Evolutionary conservation across 2,797 vertebrate species (phyloP), one percentile per base, ranked within the genome.

Genomic region (Rhinella marina): DNA sequence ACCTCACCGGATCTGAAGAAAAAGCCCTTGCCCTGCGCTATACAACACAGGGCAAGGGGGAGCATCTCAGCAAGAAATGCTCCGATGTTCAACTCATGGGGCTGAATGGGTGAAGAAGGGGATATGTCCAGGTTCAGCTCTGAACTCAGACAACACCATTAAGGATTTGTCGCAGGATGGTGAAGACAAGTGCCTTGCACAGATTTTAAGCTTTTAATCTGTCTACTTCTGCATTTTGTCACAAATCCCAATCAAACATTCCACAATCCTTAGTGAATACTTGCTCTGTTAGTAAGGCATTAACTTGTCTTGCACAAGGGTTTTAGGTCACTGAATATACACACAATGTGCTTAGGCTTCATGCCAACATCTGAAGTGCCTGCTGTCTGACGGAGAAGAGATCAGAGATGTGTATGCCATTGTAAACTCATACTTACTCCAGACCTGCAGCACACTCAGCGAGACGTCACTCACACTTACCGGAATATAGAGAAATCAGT

Each of bases 401-500:
- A 82, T 86, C 59, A 48, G 14, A 23, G 25, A 50, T 14, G 29
- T 50, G 48, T 54, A 48, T 0, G 14, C 5, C 7, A 5, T 16
- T 68, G 25, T 72, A 41, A 41, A 73, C 4, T 23, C 25, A 2
- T 19, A 21, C 41, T 7, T 29, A 68, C 6, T 29, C 66, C 5
- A 16, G 25, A 4, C 27, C 17, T 32, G 68, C 13, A 4, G 25
- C 25, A 27, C 64, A 68, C 64, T 68, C n/a, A 14, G 64, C n/a
- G 11, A 12, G 25, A 27, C 64, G 19, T 32, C 16, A 23, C 70
- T 52, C 72, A 75, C 73, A 54, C 61, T 89, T 86, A 89, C 88
- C 84, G 86, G 79, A 70, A 82, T 89, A 48, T 62, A 92, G 94
- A 93, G 92, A 95, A 96, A 91, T 97, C 96, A 97, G 78, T 97